Percentiles rank a stretch among this genome's conserved stretches.
Evolutionary conservation across 2,113 vertebrate species (phyloP).

Genomic region (Etia nguti): DNA sequence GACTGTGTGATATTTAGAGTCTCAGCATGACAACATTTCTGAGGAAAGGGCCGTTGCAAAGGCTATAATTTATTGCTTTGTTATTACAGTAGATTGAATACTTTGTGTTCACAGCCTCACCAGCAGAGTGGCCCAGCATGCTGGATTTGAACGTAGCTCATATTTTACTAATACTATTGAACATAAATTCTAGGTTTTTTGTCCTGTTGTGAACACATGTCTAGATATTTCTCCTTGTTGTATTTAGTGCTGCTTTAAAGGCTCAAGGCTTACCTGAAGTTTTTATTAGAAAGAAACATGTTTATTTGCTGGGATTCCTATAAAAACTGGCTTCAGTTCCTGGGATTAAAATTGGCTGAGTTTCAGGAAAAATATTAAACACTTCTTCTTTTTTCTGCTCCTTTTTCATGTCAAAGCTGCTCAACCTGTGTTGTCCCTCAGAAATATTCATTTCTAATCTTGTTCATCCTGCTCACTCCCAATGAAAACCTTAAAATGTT

Average conservation of each 20-base stretch:
- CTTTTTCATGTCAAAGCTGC: neutral
- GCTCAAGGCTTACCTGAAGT: rapidly evolving
- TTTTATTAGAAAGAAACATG: neutral
- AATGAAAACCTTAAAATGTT: neutral
- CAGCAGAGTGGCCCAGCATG: neutral
- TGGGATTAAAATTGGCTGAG: neutral
- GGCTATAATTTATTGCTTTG: neutral
- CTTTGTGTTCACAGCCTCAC: neutral
- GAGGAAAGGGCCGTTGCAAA: rapidly evolving
- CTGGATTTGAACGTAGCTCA: neutral
- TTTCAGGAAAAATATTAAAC: neutral
- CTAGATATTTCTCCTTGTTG: neutral
- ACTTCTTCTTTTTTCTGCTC: neutral
- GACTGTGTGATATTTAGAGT: neutral
- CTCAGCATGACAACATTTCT: neutral
- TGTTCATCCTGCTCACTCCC: neutral
- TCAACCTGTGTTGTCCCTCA: neutral
- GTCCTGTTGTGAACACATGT: neutral
- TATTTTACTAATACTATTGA: neutral
- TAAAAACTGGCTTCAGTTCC: neutral
- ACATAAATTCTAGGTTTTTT: neutral
- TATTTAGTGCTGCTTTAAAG: neutral
- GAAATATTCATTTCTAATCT: neutral
- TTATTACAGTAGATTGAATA: neutral
- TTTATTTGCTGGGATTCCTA: neutral